Evolutionary conservation across 2,888 invertebrate genomes (phyloP).

Genomic region (Steromphala cineraria): DNA sequence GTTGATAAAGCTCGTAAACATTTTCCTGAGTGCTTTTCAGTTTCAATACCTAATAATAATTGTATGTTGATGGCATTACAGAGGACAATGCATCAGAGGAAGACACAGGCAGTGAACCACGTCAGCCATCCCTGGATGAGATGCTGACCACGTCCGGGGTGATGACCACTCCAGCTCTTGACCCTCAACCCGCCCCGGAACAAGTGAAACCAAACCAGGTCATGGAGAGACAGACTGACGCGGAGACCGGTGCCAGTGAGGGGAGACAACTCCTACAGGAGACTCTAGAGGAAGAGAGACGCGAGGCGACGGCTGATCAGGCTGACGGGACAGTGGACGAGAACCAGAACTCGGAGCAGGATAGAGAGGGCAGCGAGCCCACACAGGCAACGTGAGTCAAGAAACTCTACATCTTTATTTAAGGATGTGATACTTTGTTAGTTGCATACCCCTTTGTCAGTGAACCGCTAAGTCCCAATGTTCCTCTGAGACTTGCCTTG

Average conservation of each 20-base stretch:
- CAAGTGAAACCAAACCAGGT: constrained; percentile 20
- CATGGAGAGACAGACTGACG: background rate
- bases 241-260: background rate
- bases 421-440: no score
- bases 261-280: constrained; percentile 21
- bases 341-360: background rate
- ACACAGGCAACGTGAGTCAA: background rate
- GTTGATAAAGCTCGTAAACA: no score
- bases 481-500: no score
- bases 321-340: background rate
- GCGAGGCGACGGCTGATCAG: constrained; percentile 24
- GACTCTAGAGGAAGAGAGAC: constrained; percentile 20
- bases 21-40: no score
- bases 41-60: no score
- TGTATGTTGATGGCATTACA: background rate
- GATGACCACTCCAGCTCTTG: constrained; percentile 48
- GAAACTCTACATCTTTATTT: no score
- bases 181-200: constrained; percentile 37
- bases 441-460: no score
- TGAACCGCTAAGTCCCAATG: no score
- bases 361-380: background rate
- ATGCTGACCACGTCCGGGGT: constrained; percentile 56
- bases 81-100: background rate
- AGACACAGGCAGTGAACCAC: background rate
- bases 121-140: constrained; percentile 57